A percentile compares a stretch with the other conserved stretches of the same genome.
These are phyloP conservation scores for Stenopsyche tienmushanensis DNA, from an alignment of 1,140 invertebrate genomes.

Conservation along the genomic window DNA sequence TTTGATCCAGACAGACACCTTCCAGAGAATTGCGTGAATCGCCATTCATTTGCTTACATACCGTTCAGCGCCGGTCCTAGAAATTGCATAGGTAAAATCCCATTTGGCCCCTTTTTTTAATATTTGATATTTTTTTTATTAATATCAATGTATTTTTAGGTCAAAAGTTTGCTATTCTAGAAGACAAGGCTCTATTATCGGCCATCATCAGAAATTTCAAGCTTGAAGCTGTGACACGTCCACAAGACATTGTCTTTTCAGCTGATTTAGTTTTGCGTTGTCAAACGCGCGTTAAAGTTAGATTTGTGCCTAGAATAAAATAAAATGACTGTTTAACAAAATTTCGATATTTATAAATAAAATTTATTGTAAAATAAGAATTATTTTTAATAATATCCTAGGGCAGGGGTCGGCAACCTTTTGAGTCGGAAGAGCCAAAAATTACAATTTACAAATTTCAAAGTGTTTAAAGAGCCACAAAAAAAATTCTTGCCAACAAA, in stretches of 20 bases:
- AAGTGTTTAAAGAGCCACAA: too few relatives aligned
- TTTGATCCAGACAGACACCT: constrained; percentile 80
- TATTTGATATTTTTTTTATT: too few relatives aligned
- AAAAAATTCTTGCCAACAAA: too few relatives aligned
- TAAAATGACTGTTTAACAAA: too few relatives aligned
- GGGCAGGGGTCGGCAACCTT: too few relatives aligned
- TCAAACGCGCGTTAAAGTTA: constrained; percentile 48
- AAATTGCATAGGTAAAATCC: constrained; percentile 66
- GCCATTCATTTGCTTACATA: constrained; percentile 67
- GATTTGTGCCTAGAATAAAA: constrained; percentile 21
- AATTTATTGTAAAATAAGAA: too few relatives aligned
- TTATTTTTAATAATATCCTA: too few relatives aligned
- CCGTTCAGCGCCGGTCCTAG: constrained; percentile 76
- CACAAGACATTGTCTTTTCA: constrained; percentile 55
- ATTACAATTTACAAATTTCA: too few relatives aligned
- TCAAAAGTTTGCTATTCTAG: constrained; percentile 73
- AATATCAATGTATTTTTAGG: too few relatives aligned
- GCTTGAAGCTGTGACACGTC: constrained; percentile 55
- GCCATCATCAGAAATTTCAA: constrained; percentile 65
- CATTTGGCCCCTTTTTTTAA: too few relatives aligned
- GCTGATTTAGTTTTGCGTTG: constrained; percentile 61
- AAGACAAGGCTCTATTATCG: constrained; percentile 68
- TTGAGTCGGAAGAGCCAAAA: too few relatives aligned
- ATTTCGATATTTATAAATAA: too few relatives aligned
- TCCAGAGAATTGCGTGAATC: constrained; percentile 58